phyloP scores from a whole-genome alignment of 2,888 invertebrate genomes.

The Catocala fraxini region DNA sequence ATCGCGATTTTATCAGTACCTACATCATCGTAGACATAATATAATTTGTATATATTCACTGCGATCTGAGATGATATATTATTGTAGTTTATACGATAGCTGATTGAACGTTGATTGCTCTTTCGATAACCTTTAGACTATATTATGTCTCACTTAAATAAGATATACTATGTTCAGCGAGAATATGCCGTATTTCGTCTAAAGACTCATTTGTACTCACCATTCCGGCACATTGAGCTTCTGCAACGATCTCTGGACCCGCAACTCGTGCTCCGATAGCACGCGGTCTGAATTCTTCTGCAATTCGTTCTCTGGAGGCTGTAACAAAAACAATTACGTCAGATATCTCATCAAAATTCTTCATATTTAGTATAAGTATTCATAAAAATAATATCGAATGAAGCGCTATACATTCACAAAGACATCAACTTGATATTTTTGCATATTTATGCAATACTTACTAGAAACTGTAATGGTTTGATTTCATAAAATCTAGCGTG shows the following conservation, averaged over 20 bases:
- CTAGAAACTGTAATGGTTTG: not conserved
- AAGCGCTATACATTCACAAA: not conserved
- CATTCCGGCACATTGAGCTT: conserved; percentile 98
- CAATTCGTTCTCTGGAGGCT: conserved; percentile 98
- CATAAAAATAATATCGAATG: not conserved
- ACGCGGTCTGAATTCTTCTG: conserved; percentile 94
- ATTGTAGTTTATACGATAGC: not conserved
- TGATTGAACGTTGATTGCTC: conserved; percentile 28
- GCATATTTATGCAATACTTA: no score
- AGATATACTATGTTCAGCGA: not conserved
- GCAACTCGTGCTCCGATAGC: conserved; percentile 97
- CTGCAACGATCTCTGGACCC: conserved; percentile 97
- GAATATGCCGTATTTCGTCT: no score
- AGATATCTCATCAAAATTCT: conserved; percentile 10
- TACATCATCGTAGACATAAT: not conserved
- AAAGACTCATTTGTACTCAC: conserved; percentile 79
- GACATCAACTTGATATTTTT: no score
- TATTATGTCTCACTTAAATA: conserved; percentile 14
- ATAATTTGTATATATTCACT: not conserved
- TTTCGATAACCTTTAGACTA: conserved; percentile 42
- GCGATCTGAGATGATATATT: not conserved
- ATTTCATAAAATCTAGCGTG: conserved; percentile 5
- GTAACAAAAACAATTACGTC: conserved; percentile 67
- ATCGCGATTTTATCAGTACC: not conserved
- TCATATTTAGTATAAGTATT: not conserved